These are phyloP conservation scores for Neodiprion virginianus DNA, from an alignment of 1,140 invertebrate species.

Conservation along the genomic window DNA sequence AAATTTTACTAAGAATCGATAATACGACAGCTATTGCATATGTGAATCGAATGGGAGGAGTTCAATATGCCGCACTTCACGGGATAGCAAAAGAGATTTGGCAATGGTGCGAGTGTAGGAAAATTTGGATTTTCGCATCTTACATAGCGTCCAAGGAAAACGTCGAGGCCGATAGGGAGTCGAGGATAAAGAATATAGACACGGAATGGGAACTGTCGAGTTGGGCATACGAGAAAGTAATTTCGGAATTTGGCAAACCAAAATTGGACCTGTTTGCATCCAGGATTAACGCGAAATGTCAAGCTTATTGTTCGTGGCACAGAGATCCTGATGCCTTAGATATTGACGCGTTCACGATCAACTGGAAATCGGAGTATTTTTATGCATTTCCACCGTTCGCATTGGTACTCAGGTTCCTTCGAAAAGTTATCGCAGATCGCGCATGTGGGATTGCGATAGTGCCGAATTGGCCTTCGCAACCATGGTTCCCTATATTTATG, in stretches of 20 bases:
- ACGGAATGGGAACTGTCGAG: conserved; percentile 24
- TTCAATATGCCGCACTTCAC: conserved; percentile 41
- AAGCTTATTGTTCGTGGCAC: conserved; percentile 34
- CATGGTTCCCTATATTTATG: no score
- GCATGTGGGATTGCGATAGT: conserved; percentile 37
- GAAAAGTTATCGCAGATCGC: conserved; percentile 35
- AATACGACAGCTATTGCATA: conserved; percentile 51
- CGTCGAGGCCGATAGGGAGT: conserved; percentile 33
- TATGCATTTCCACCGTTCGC: conserved; percentile 42
- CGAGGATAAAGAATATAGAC: conserved; percentile 25
- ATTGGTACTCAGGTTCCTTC: conserved; percentile 26
- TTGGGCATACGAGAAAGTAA: conserved; percentile 28
- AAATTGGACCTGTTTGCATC: conserved; percentile 23
- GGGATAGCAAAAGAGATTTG: conserved; percentile 36
- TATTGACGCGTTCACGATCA: conserved; percentile 40
- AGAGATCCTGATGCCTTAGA: conserved; percentile 30
- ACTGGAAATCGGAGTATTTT: conserved; percentile 32
- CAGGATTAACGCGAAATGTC: conserved; percentile 31
- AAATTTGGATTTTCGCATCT: conserved; percentile 34
- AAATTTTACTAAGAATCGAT: conserved; percentile 46
- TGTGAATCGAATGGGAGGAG: conserved; percentile 45
- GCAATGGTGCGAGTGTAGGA: conserved; percentile 37
- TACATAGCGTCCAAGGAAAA: conserved; percentile 38
- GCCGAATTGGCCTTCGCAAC: conserved; percentile 8
- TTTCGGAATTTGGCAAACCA: conserved; percentile 27